Base-by-base conservation (phyloP, 2,113 vertebrate species). In the Misgurnus mizolepis region DNA sequence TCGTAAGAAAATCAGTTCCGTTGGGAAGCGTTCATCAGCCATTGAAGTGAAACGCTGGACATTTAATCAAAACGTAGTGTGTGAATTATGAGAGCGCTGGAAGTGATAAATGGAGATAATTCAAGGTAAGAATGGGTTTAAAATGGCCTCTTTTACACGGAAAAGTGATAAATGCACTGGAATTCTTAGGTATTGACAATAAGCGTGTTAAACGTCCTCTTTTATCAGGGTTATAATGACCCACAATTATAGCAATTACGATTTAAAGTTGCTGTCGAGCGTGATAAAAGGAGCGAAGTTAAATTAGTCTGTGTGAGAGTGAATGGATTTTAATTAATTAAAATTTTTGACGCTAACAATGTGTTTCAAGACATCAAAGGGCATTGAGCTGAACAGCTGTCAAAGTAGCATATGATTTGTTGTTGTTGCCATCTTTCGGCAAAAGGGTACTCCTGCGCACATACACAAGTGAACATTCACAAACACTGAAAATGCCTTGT, bases 171-270 rank as follows among this genome's bases (percentile, higher is more conserved):
- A 72, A 55, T 56, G 58, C 71, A 81, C 76, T 82, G 50, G 81
- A 84, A 81, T 40, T 79, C 45, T 55, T 12, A n/a, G 15, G 22
- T 75, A 84, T 79, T 80, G 76, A 82, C 75, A 85, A 82, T 67
- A 80, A 71, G 80, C 76, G 71, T 55, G 49, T 61, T 66, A 76
- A 80, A 69, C 58, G n/a, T 65, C 69, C 39, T 61, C 73, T 66
- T 82, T 82, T 76, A 84, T 71, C 83, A 14, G 81, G 27, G 73
- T 77, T 76, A 79, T 82, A 81, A 86, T 85, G 65, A 74, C 27
- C 55, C n/a, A 27, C 64, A 83, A 83, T 85, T 87, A 85, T 66
- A 82, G 71, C 79, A 83, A 83, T 82, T 83, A 80, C 82, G 79
- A 83, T 79, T 82, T 49, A 82, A 69, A 56, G 72, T 69, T 70